Base-by-base conservation (phyloP, 2,113 vertebrate species). In the Corythoichthys haematopterus region DNA sequence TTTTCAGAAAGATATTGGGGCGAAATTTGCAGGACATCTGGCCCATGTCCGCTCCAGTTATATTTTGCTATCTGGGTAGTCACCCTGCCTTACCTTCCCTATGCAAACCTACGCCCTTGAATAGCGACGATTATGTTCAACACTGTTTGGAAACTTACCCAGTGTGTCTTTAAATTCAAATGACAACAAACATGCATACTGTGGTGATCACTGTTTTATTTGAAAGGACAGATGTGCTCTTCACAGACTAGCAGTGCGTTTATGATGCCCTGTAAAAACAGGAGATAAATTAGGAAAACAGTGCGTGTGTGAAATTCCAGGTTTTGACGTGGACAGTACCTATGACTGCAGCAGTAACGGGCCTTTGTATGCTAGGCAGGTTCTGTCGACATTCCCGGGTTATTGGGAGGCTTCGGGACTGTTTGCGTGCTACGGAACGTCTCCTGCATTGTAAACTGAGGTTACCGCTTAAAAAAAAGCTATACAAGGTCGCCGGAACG, bases 401-500 rank as follows among this genome's bases (percentile, higher is more conserved):
- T 0, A 78, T 64, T 12, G 66, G 71, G 38, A 75, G 53, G 38
- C 65, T 66, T 15, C 84, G 15, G 15, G 91, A 84, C 28, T 81
- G 36, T 28, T 65, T 85, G 35, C n/a, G 80, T 58, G 85, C 68
- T 46, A 52, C 66, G 61, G 88, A 74, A 36, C 76, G 72, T 69
- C 79, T 88, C 77, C 82, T 84, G 58, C 76, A 79, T 7, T 69
- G 84, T 14, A 69, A 51, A 0, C 84, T 83, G 64, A 55, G 79
- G n/a, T 46, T 45, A 1, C 83, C 83, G 45, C 70, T 57, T 0
- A 84, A 78, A 77, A 87, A 88, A 33, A 59, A 0, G 33, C 92
- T 84, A 1, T 91, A 93, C 7, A 84, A 0, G 0, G 20, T 77
- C 14, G 50, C 68, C 57, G 86, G 80, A 74, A 95, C 75, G 81